A percentile compares a stretch with the other conserved stretches of the same genome.
Evolutionary conservation across 2,797 vertebrate genomes (phyloP).

Genomic region (Pangasius sanitwongsei): DNA sequence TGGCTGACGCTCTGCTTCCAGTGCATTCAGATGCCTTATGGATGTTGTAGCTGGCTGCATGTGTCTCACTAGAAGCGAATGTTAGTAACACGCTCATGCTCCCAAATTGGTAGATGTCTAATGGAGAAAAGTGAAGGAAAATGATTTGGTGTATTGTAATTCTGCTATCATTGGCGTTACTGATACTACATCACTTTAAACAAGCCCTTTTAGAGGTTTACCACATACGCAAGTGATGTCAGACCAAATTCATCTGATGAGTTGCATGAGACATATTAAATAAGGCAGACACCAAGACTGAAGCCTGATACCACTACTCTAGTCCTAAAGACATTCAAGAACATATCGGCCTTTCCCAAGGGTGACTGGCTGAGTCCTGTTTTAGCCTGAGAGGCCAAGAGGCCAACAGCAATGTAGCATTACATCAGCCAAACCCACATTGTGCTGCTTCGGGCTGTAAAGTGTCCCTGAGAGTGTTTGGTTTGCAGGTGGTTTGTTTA

Average conservation of each 20-base stretch:
- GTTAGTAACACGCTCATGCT: neutral
- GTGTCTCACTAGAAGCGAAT: neutral
- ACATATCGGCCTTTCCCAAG: neutral
- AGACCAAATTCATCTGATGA: neutral
- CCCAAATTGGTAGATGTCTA: neutral
- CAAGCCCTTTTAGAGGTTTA: neutral
- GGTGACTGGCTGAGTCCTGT: neutral
- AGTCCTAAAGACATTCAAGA: neutral
- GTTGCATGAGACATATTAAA: neutral
- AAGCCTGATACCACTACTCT: neutral
- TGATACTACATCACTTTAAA: neutral
- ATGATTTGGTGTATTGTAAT: neutral
- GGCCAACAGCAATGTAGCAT: neutral
- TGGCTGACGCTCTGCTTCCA: neutral
- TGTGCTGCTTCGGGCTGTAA: conserved; percentile 4
- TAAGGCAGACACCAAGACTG: neutral
- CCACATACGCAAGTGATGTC: neutral
- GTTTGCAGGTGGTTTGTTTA: conserved; percentile 34
- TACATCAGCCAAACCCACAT: conserved; percentile 13
- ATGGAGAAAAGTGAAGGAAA: neutral
- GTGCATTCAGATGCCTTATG: neutral
- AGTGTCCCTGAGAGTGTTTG: conserved; percentile 6
- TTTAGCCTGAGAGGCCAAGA: neutral
- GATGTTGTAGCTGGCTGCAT: neutral
- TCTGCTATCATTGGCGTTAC: neutral